These are phyloP conservation scores for Vicugna pacos DNA, from an alignment of 2,113 vertebrate species.

Conservation along the genomic window DNA sequence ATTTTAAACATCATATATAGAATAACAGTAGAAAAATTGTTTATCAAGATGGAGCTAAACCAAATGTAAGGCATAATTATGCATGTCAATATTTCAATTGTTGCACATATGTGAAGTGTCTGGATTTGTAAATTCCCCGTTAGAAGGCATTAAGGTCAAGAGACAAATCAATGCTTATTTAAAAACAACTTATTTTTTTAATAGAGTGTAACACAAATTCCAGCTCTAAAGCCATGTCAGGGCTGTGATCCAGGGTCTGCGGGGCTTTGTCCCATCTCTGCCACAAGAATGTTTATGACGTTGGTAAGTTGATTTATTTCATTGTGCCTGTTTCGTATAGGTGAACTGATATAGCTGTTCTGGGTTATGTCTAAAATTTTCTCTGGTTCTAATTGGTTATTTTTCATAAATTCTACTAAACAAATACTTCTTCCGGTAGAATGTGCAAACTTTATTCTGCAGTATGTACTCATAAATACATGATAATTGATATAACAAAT, in stretches of 20 bases:
- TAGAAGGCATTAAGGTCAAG: not conserved
- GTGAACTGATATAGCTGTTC: not conserved
- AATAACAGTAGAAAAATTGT: not conserved
- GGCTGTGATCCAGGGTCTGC: not conserved
- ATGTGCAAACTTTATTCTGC: not conserved
- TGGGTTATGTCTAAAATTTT: not conserved
- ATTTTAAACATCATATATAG: not conserved
- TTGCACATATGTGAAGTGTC: not conserved
- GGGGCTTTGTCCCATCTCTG: not conserved
- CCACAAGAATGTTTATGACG: not conserved
- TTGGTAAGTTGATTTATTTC: not conserved
- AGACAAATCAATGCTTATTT: not conserved
- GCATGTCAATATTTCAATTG: not conserved
- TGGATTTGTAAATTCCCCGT: not conserved
- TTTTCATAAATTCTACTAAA: constrained; percentile 44
- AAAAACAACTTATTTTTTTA: not conserved
- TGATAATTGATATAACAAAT: constrained; percentile 39
- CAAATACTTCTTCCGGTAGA: not conserved
- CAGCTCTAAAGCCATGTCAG: not conserved
- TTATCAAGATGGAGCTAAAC: not conserved
- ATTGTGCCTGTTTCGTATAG: not conserved
- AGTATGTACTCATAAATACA: not conserved
- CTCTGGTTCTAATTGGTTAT: not conserved
- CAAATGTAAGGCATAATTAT: not conserved
- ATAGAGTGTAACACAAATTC: not conserved